phyloP scores from a whole-genome alignment of 2,888 invertebrate genomes.

The Saturnia pavonia region DNA sequence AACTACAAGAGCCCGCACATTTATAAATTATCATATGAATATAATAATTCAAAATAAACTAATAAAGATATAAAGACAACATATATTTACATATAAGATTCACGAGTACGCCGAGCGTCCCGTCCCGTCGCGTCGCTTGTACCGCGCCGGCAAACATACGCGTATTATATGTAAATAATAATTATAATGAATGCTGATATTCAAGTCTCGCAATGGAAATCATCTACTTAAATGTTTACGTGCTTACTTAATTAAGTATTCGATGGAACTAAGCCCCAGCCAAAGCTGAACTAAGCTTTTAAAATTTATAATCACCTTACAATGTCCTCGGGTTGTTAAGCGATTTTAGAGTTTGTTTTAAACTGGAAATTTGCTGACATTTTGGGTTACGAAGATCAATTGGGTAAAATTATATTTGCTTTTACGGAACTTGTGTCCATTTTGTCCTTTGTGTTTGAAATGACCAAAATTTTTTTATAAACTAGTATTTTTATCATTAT shows the following conservation, averaged over 20 bases:
- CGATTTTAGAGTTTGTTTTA: conserved; percentile 5
- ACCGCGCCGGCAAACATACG: not conserved
- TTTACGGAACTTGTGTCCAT: not conserved
- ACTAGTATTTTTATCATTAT: not conserved
- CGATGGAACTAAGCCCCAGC: conserved; percentile 25
- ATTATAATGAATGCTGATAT: conserved; percentile 27
- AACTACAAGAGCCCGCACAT: not conserved
- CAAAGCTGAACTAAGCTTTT: conserved; percentile 26
- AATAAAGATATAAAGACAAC: not conserved
- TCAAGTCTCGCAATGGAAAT: conserved; percentile 28
- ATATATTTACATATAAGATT: conserved; percentile 6
- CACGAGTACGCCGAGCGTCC: not conserved
- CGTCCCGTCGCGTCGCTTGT: not conserved
- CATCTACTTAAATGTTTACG: conserved; percentile 33
- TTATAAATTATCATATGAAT: conserved; percentile 6
- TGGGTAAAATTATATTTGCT: not conserved
- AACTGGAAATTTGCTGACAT: conserved; percentile 1
- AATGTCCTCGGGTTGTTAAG: conserved; percentile 10
- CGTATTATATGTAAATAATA: conserved; percentile 30
- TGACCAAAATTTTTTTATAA: not conserved
- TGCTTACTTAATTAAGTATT: conserved; percentile 32
- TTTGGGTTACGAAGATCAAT: not conserved
- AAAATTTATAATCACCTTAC: conserved; percentile 28
- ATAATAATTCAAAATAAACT: conserved; percentile 7
- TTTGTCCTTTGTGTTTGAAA: not conserved